Evolutionary conservation across 1,140 invertebrate species (phyloP), one percentile per base, ranked within the genome.

Genomic region (Bombus fervidus): DNA sequence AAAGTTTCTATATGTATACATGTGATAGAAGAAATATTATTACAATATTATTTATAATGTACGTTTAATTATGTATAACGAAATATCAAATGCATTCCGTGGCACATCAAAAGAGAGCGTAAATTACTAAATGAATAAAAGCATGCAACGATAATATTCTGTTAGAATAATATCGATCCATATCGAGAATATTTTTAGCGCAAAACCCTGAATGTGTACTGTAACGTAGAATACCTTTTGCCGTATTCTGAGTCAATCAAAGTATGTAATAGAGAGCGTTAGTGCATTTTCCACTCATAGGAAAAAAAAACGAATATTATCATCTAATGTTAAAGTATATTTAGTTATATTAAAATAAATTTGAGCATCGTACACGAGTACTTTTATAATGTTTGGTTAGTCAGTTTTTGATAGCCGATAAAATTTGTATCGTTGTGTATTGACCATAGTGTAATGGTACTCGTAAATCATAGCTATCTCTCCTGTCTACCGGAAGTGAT

Each of bases 391-490:
- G n/a, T 18, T 43, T 53, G 66, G 73, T 93, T 89, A 94, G 73
- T 87, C 90, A 78, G 94, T 94, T 95, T 75, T 93, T 95, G 1
- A 95, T 91, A 0, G 93, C 88, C 6, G 95, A 93, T 34, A 95
- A 81, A 79, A 95, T 95, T 47, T 89, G 91, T 53, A 95, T 95
- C 6, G 94, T 90, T 28, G 93, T 93, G 73, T 95, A 94, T 72
- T 94, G 95, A 3, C 93, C 93, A 43, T 94, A 94, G 31, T 92
- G 93, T 25, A 95, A 87, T 2, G 95, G 93, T 92, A 95, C 93
- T 86, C 91, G 93, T 12, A 94, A 90, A 73, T 95, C 94, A 0
- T 86, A 74, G 69, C 92, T 94, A 13, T 95, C 94, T 66, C 91
- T 92, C 12, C 90, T 87, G 1, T 77, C 81, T 3, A 89, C 88